These are phyloP conservation scores for Maniola hyperantus DNA, from an alignment of 2,888 invertebrate genomes.

Conservation along the genomic window DNA sequence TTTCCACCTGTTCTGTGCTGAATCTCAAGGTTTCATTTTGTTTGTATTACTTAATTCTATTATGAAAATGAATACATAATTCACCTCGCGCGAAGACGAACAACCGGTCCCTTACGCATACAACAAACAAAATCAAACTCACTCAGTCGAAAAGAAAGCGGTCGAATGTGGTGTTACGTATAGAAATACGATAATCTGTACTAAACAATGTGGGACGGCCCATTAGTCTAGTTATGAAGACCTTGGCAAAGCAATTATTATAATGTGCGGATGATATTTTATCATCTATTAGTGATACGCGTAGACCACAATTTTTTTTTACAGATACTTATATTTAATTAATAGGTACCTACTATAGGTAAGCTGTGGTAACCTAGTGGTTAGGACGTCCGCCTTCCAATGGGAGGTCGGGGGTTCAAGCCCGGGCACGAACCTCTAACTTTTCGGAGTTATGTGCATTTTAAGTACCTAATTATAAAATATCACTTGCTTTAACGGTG, in stretches of 20 bases:
- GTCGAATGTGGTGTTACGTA: constrained; percentile 28
- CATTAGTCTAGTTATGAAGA: constrained; percentile 28
- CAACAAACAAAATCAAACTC: neutral
- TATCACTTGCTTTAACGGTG: too few species aligned
- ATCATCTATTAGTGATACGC: too few species aligned
- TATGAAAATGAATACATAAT: constrained; percentile 18
- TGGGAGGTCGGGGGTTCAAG: too few species aligned
- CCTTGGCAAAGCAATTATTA: constrained; percentile 24
- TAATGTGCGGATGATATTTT: neutral
- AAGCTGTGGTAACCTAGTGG: too few species aligned
- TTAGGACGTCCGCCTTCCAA: too few species aligned
- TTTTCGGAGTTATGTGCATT: too few species aligned
- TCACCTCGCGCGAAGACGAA: neutral
- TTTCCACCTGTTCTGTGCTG: too few species aligned
- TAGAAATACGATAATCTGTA: neutral
- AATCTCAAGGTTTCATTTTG: neutral
- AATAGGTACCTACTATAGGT: too few species aligned
- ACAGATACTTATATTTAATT: too few species aligned
- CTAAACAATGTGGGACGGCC: constrained; percentile 24
- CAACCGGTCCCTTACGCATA: constrained; percentile 31
- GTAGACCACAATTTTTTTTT: too few species aligned
- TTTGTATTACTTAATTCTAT: neutral
- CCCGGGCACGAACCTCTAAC: too few species aligned
- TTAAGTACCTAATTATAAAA: too few species aligned
- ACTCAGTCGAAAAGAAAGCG: constrained; percentile 31